Base-by-base conservation (phyloP, 1,140 invertebrate species). In the Heliconius congener region DNA sequence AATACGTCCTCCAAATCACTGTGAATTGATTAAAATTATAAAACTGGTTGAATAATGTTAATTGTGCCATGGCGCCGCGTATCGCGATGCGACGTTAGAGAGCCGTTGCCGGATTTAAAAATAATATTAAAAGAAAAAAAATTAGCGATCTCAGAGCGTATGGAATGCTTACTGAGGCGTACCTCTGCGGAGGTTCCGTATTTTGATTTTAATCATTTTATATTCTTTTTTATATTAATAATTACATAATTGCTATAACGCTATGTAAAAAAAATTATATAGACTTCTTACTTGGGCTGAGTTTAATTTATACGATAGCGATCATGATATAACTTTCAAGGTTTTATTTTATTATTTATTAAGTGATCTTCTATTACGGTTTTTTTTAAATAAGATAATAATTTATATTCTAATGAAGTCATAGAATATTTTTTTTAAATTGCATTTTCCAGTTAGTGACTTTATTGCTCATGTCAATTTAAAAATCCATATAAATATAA, bases 21-120 rank as follows among this genome's bases (percentile, higher is more conserved):
- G 82, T 84, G 85, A 87, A 91, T 90, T 87, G 87, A 91, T 91
- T 89, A 90, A 87, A 87, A 85, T 85, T 86, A 86, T 86, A 84
- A 82, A 92, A 92, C 90, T 89, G 88, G 90, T 90, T 81, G 85
- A 86, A 84, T 82, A 84, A 86, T 85, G 76, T 84, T 86, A 88
- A 85, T 85, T 86, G 85, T 88, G 81, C 79, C 80, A 79, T 87
- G 90, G 88, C 88, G 88, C 89, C 88, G 83, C 50, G 18, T 19
- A 52, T 52, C 50, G 50, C 83, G 84, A 72, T 72, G 71, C 85
- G 84, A 89, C 84, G 88, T 88, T 89, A 90, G 86, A 88, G 71
- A 72, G 79, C 89, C 87, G 87, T 88, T 90, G 89, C 81, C 87
- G 88, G 89, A 88, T 90, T 91, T 87, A 87, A 91, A 92, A 92